These are phyloP conservation scores for Torymus aiolomorphi DNA, from an alignment of 2,888 invertebrate genomes.

Conservation along the genomic window DNA sequence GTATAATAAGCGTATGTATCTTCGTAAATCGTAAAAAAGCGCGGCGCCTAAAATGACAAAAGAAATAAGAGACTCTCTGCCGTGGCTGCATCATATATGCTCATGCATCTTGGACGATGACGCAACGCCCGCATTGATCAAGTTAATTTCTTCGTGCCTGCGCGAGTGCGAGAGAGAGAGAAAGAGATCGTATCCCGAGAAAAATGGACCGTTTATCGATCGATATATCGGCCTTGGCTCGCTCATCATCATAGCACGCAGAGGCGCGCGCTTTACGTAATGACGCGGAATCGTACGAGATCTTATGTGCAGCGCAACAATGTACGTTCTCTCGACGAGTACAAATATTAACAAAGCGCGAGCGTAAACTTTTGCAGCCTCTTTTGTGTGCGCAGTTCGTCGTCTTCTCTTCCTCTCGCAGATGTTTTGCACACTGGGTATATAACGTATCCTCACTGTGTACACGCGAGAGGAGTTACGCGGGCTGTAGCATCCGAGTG, in stretches of 20 bases:
- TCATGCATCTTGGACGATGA: conserved; percentile 1
- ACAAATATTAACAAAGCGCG: background rate
- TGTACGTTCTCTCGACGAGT: background rate
- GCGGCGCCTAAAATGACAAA: background rate
- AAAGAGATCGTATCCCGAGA: background rate
- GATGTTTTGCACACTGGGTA: too few relatives aligned
- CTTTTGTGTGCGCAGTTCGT: too few relatives aligned
- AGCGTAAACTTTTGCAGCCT: too few relatives aligned
- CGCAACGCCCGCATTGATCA: conserved; percentile 19
- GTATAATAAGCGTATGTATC: too few relatives aligned
- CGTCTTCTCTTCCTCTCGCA: too few relatives aligned
- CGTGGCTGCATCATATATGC: too few relatives aligned
- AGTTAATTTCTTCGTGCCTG: conserved; percentile 21
- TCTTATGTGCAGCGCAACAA: background rate
- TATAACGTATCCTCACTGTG: too few relatives aligned
- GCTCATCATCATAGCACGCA: too few relatives aligned
- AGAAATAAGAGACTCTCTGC: background rate
- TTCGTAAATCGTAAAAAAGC: background rate
- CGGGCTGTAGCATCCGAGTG: too few relatives aligned
- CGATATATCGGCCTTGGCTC: conserved; percentile 28
- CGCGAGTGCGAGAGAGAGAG: background rate
- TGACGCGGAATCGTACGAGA: conserved; percentile 18
- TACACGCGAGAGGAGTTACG: too few relatives aligned
- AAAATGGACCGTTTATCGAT: conserved; percentile 40
- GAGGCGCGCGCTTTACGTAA: conserved; percentile 19